Base-by-base conservation (phyloP, 2,888 invertebrate genomes). In the Ctenicera cuprea region DNA sequence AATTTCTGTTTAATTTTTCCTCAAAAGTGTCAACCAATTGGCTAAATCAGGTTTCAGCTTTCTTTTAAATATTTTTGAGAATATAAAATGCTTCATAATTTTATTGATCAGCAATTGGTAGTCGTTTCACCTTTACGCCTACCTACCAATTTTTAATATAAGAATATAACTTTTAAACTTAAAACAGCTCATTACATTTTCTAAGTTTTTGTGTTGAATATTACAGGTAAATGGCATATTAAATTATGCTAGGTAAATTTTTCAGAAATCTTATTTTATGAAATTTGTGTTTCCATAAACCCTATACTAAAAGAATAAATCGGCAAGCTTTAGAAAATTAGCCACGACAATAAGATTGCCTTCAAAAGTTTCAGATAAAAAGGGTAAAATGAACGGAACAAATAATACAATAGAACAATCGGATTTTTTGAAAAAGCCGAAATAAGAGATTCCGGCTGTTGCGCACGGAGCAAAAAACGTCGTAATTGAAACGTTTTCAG, bases 291-390 rank as follows among this genome's bases (percentile, higher is more conserved):
- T 9, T 45, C 9, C 14, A 1, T 45, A 45, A 45, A 45, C 45
- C 18, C 5, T 16, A 45, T 18, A 45, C 45, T 45, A 45, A 45
- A 18, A 45, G 18, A 45, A 45, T 45, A 16, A 16, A 45, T 1
- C 18, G 45, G 9, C 1, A 45, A 14, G 45, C 18, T 45, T 14
- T 45, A 45, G 18, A 11, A 18, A 45, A 45, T 1, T 5, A 16
- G 14, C 16, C 5, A 8, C 14, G 14, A 45, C 18, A 45, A 45
- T 45, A 18, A 45, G 16, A 45, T 45, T 9, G 18, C 16, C 18
- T 45, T 45, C 5, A 54, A 30, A 30, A 54, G 54, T 26, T 54
- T 30, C 14, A 33, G 14, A 33, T 50, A 54, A 16, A 48, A 48
- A 20, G 48, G 16, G 16, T 8, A 48, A 48, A 48, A n/a, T n/a